Evolutionary conservation across 2,888 invertebrate species (phyloP), one percentile per base, ranked within the genome.

Genomic region (Bhutanitis thaidina): DNA sequence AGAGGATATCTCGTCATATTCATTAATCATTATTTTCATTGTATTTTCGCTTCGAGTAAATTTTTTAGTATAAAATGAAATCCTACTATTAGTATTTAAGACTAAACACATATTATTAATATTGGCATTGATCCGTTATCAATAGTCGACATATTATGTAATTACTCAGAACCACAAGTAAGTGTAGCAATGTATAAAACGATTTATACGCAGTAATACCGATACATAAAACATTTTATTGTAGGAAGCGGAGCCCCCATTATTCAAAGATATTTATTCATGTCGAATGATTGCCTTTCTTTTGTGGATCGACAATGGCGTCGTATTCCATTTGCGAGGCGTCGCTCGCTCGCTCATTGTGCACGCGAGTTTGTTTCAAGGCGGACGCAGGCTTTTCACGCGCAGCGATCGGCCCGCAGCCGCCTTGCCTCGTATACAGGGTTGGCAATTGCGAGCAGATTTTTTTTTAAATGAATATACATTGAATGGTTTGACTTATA

Each of bases 181-280:
- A 72, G 73, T 71, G 71, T 70, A 63, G 64, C 71, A 69, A 65
- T 58, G 63, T 69, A 76, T 71, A 76, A 74, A 75, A 71, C 79
- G 78, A 77, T 80, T 83, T 80, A 75, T 77, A 78, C 71, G 74
- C 75, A 75, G 82, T 87, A 84, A 86, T 80, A 78, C 68, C 74
- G 67, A 80, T 80, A 85, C 84, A 82, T 85, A 83, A 87, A 87
- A 86, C 83, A 84, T 88, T 88, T 85, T 81, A 86, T 81, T 89
- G 83, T 75, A 78, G 71, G 80, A 82, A 77, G 72, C 71, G 74
- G 16, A 66, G 70, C 73, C 69, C 64, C 78, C 78, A 89, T 89
- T 88, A 88, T 82, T 88, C 86, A 84, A 84, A 86, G 82, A 88
- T 86, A 84, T 87, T 87, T 87, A 88, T 89, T 88, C 87, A 86